These are phyloP conservation scores for Eristalis arbustorum DNA, from an alignment of 2,888 invertebrate genomes.

Conservation along the genomic window DNA sequence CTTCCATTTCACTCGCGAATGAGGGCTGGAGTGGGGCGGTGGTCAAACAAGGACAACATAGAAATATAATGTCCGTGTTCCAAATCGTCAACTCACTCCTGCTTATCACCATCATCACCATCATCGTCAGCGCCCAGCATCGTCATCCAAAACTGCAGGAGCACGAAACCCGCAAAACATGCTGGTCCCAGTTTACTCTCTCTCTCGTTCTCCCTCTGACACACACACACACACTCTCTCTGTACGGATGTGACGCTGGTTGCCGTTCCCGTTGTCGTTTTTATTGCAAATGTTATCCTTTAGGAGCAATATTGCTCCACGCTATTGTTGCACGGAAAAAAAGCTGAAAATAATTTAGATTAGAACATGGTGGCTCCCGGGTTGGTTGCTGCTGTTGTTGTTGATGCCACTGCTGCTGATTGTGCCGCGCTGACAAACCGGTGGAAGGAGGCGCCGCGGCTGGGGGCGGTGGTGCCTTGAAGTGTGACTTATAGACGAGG, in stretches of 20 bases:
- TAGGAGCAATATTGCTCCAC: constrained; percentile 54
- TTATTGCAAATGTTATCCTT: constrained; percentile 67
- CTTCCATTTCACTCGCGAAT: constrained; percentile 29
- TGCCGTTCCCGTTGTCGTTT: constrained; percentile 46
- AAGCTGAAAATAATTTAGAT: constrained; percentile 37
- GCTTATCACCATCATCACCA: constrained; percentile 49
- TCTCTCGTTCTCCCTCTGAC: not conserved
- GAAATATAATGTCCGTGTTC: constrained; percentile 62
- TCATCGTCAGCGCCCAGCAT: constrained; percentile 7
- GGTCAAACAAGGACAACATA: constrained; percentile 16
- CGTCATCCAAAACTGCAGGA: constrained; percentile 1
- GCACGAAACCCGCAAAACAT: not conserved
- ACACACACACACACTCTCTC: not conserved
- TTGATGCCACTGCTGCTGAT: not conserved
- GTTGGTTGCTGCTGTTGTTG: not conserved
- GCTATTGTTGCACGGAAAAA: constrained; percentile 41
- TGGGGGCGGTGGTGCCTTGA: not conserved
- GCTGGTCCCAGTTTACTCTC: not conserved
- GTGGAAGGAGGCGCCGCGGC: not conserved
- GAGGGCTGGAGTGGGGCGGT: not conserved
- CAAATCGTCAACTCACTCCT: constrained; percentile 55
- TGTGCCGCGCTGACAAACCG: not conserved
- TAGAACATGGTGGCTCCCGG: constrained; percentile 15
- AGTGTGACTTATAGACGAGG: constrained; percentile 38
- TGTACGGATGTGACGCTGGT: not conserved